Conservation (phyloP, 2,113 vertebrate genomes). For the Labeo rohita region DNA sequence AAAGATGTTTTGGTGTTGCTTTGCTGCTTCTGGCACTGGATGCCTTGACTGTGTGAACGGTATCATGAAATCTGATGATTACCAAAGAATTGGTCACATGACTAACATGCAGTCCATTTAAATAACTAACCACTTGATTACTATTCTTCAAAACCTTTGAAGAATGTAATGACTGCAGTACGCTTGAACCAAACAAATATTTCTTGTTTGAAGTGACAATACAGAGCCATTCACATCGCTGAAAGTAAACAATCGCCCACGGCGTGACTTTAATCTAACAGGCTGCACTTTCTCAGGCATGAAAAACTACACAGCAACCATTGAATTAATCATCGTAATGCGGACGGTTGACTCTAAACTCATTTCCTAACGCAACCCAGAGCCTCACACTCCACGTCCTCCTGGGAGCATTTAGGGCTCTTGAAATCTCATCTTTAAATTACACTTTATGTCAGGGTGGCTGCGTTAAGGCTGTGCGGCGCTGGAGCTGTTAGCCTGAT, state of each 20-base stretch:
- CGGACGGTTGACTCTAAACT: slow-evolving; percentile 9
- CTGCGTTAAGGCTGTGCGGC: neutral
- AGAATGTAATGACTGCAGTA: neutral
- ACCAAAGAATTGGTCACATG: no score
- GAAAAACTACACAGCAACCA: neutral
- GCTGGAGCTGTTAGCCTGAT: slow-evolving; percentile 46
- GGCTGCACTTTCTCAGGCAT: slow-evolving; percentile 22
- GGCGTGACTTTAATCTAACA: neutral
- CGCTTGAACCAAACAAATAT: neutral
- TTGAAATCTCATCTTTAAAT: slow-evolving; percentile 49
- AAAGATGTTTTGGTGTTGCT: no score
- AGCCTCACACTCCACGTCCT: neutral
- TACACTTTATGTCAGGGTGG: slow-evolving; percentile 31
- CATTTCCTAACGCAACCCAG: neutral
- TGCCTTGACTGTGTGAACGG: no score
- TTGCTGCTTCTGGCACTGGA: no score
- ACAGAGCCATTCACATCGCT: neutral
- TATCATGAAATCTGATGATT: no score
- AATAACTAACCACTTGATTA: neutral
- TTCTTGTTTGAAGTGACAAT: neutral
- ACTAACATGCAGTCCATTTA: no score
- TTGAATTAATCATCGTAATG: slow-evolving; percentile 2
- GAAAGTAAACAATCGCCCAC: neutral
- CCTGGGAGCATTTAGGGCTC: neutral
- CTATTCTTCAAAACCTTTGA: neutral